Evolutionary conservation across 2,888 invertebrate species (phyloP), one percentile per base, ranked within the genome.

Genomic region (Trichogramma dendrolimi): DNA sequence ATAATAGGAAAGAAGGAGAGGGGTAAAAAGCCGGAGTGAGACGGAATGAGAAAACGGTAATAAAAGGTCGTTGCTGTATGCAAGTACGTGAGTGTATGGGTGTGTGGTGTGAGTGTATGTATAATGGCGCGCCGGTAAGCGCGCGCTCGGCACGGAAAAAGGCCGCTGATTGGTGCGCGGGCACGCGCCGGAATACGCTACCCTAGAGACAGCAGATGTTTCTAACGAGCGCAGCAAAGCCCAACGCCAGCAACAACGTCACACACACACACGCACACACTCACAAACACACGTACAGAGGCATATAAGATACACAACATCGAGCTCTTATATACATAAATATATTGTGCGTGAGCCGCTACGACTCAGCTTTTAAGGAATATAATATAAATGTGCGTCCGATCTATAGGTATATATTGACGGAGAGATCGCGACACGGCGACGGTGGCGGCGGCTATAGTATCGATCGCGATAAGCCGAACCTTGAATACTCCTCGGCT

Each of bases 141-240:
- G 10, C 38, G 11, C 66, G 67, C 50, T 57, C 65, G 62, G 27
- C 27, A 68, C 70, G 70, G 46, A 64, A 61, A 27, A 68, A 68
- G 69, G 67, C 58, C 66, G 66, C 67, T 66, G 71, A 73, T 74
- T 73, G 71, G 73, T 69, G 70, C 65, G 66, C 61, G 66, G 74
- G 71, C 74, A 72, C 73, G 73, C 73, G 75, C 71, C 73, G 59
- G 51, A 66, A 68, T 69, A 71, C 70, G 69, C 69, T 69, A 71
- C 70, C 71, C 71, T 71, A 70, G 71, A 71, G 69, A 68, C 70
- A 73, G 73, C 78, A 78, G 78, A 78, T 78, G 77, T 77, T 78
- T 67, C 71, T 67, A 74, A 74, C 71, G 73, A 73, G 71, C 71
- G 63, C 67, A 58, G 54, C 41, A 55, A 58, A 48, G 67, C 43